Percentiles rank a stretch among this genome's conserved stretches.
Evolutionary conservation across 2,888 invertebrate genomes (phyloP).

Genomic region (Eurytoma adleriae): DNA sequence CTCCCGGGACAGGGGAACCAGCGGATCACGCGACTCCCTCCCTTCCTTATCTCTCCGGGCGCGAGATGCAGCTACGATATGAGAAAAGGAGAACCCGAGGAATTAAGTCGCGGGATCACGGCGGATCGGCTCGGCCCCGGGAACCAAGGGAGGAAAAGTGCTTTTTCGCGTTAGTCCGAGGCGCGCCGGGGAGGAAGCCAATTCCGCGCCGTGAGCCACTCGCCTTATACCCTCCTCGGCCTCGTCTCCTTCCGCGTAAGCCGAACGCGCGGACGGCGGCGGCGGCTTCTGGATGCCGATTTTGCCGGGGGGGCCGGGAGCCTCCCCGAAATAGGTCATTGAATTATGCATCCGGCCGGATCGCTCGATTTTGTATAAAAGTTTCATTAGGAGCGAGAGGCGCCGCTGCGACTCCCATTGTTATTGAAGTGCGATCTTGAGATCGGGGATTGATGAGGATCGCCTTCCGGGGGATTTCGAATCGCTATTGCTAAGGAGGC

Average conservation of each 20-base stretch:
- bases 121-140: neutral
- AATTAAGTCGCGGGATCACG: slow-evolving; percentile 32
- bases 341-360: slow-evolving; percentile 34
- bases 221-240: neutral
- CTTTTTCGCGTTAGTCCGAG: slow-evolving; percentile 47
- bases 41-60: neutral
- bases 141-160: slow-evolving; percentile 28
- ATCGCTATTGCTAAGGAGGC: neutral
- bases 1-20: no score
- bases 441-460: neutral
- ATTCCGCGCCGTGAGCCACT: neutral
- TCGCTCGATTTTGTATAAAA: slow-evolving; percentile 13
- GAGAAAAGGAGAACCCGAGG: slow-evolving; percentile 22
- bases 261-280: neutral
- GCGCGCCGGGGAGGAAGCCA: neutral
- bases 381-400: slow-evolving; percentile 16
- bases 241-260: neutral
- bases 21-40: neutral
- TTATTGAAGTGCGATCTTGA: neutral
- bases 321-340: slow-evolving; percentile 11
- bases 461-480: neutral
- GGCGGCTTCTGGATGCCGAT: slow-evolving; percentile 5
- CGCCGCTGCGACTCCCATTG: no score
- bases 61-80: neutral
- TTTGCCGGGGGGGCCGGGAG: neutral